Base-by-base conservation (phyloP, 2,797 vertebrate genomes). In the Peromyscus eremicus region DNA sequence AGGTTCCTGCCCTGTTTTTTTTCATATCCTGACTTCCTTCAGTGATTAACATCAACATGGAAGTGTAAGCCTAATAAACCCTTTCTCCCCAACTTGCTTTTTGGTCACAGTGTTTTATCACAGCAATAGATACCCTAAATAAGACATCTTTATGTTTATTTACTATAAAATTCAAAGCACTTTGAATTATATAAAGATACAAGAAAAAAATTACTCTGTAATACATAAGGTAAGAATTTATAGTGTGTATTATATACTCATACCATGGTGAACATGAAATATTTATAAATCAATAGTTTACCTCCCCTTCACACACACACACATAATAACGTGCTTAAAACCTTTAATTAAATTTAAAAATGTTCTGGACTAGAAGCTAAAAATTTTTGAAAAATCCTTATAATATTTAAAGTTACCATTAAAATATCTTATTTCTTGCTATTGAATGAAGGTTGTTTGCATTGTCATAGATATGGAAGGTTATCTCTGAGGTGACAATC, bases 161-260 rank as follows among this genome's bases (percentile, higher is more conserved):
- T 68, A 37, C 25, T 55, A 29, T 91, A 68, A 80, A 91, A 55
- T 66, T 52, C 57, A 62, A 75, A 68, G 25, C 25, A 40, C 21
- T 92, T 95, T 93, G 34, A 83, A 60, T 89, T 86, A 7, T 14
- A 60, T 81, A 82, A 86, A 82, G 16, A 16, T 88, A 64, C 6
- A 90, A 71, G 81, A 34, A 64, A 70, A 92, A 92, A 82, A 82
- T 85, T 94, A 79, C 83, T 75, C 37, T 16, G 17, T 81, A 32
- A 91, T 92, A 49, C 83, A n/a, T 40, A 16, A 1, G 57, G n/a
- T 89, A 81, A 17, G 11, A 16, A 68, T 84, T 79, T 73, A 32
- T 46, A 34, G n/a, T 68, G 25, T 60, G 12, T 70, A 52, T 32
- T 91, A 73, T 64, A 92, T 81, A 94, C 66, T 82, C 71, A 80